phyloP scores from a whole-genome alignment of 2,113 vertebrate species.

The Eupsittula cactorum region DNA sequence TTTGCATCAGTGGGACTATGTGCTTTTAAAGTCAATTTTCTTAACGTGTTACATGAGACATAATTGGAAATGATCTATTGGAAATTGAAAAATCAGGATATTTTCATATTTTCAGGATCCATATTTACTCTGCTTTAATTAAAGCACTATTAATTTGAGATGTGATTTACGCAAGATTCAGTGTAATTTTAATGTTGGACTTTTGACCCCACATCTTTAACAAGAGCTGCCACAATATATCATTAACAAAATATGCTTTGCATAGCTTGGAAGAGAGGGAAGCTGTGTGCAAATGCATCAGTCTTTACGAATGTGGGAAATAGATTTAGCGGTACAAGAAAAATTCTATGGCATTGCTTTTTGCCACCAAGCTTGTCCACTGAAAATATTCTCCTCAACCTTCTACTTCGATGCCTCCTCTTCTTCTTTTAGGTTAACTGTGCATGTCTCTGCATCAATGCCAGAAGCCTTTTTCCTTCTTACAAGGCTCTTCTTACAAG shows the following conservation, averaged over 20 bases:
- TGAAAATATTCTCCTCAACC: not conserved
- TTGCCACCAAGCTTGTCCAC: not conserved
- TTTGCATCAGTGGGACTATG: not conserved
- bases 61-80: not conserved
- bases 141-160: not conserved
- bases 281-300: not conserved
- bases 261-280: not conserved
- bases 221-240: not conserved
- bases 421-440: not conserved
- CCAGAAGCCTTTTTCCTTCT: not conserved
- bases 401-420: not conserved
- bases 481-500: not conserved
- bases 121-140: not conserved
- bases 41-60: not conserved
- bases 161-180: not conserved
- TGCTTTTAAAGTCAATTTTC: not conserved
- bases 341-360: not conserved
- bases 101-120: not conserved
- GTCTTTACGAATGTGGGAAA: not conserved
- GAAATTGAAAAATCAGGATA: not conserved
- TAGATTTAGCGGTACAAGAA: not conserved
- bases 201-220: slow-evolving; percentile 1
- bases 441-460: not conserved
- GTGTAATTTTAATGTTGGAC: not conserved
- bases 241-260: slow-evolving; percentile 12